Evolutionary conservation across 2,113 vertebrate genomes (phyloP).

Genomic region (Chlorocebus sabaeus): DNA sequence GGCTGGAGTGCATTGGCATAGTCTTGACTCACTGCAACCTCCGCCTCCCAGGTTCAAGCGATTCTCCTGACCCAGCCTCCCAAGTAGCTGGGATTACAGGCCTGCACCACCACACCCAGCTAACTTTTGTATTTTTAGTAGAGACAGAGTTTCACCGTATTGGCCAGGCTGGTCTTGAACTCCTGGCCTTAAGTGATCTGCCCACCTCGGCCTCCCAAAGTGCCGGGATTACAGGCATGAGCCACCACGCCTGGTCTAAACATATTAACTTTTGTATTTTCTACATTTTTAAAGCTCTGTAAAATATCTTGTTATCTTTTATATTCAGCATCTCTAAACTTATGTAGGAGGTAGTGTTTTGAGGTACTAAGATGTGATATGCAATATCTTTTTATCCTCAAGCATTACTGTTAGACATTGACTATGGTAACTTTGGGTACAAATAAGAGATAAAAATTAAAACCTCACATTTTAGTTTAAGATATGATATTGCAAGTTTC

Average conservation of each 20-base stretch:
- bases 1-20: no score
- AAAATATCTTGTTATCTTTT: slow-evolving; percentile 7
- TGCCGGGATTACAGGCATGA: no score
- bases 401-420: background rate
- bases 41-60: no score
- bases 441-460: slow-evolving; percentile 1
- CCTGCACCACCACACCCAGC: no score
- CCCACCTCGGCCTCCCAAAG: no score
- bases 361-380: background rate
- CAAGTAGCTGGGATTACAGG: no score
- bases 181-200: no score
- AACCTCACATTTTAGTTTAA: slow-evolving; percentile 44
- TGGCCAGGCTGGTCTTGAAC: no score
- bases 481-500: background rate
- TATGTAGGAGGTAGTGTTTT: background rate
- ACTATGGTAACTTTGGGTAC: background rate
- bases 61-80: no score
- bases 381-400: background rate
- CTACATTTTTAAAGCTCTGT: slow-evolving; percentile 15
- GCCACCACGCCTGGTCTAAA: background rate
- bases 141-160: no score
- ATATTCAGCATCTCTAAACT: slow-evolving; percentile 36
- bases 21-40: no score
- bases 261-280: background rate
- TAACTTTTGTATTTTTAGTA: no score